A percentile compares a stretch with the other conserved stretches of the same genome.
Conservation (phyloP, 2,797 vertebrate species). For the Tokudaia tokunoshimensis region DNA sequence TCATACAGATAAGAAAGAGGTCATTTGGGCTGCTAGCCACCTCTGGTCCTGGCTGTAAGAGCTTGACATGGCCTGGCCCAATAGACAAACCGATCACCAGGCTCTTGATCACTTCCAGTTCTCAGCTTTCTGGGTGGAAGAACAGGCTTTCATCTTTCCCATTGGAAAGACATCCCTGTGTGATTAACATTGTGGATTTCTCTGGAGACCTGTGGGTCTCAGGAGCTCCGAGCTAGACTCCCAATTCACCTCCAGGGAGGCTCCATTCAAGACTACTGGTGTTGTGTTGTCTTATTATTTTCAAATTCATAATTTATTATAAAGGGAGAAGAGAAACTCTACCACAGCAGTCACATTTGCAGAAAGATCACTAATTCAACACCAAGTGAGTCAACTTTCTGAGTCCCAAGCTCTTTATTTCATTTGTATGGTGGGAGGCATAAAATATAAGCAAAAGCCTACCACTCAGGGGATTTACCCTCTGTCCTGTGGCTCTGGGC, state of each 20-base stretch:
- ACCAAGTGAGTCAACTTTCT: slow-evolving; percentile 8
- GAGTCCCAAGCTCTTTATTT: slow-evolving; percentile 15
- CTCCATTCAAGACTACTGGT: slow-evolving; percentile 37
- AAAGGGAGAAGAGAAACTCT: slow-evolving; percentile 21
- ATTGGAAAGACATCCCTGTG: neutral
- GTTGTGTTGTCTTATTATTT: neutral
- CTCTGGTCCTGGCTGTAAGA: neutral
- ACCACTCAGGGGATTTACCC: neutral
- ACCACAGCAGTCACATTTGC: neutral
- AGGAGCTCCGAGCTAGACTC: neutral
- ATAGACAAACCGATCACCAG: neutral
- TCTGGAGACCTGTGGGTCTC: neutral
- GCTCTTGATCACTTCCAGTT: neutral
- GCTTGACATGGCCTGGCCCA: neutral
- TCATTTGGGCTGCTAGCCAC: neutral
- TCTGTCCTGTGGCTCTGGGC: neutral
- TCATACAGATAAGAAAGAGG: neutral
- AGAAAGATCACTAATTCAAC: slow-evolving; percentile 19
- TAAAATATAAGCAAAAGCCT: neutral
- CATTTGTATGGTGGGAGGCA: neutral
- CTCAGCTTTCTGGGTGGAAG: neutral
- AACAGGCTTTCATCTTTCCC: neutral
- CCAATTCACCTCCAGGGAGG: neutral
- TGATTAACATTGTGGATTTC: neutral
- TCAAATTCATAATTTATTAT: slow-evolving; percentile 19